A percentile compares a stretch with the other conserved stretches of the same genome.
Evolutionary conservation across 1,140 invertebrate species (phyloP).

Genomic region (Heliconius himera): DNA sequence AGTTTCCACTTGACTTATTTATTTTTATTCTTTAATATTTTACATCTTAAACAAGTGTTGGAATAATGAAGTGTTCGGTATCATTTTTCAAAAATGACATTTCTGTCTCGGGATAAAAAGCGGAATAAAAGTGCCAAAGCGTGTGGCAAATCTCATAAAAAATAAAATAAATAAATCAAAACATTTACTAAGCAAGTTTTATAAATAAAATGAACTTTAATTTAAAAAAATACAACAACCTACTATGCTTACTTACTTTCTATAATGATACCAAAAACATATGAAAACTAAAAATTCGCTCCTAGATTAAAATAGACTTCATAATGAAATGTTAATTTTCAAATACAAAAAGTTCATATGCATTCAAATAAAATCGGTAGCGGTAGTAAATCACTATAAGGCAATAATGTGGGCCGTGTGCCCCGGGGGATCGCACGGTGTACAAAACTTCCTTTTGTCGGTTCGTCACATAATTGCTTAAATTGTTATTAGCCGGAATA

Average conservation of each 20-base stretch:
- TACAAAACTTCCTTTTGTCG: slow-evolving; percentile 72
- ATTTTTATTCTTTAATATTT: slow-evolving; percentile 54
- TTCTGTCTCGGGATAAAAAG: background rate
- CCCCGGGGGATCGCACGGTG: slow-evolving; percentile 50
- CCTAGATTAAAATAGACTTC: background rate
- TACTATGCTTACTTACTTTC: background rate
- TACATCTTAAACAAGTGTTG: background rate
- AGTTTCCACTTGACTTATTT: slow-evolving; percentile 65
- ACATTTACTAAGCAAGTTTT: background rate
- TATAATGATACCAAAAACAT: background rate
- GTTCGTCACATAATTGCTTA: slow-evolving; percentile 71
- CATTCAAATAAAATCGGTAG: slow-evolving; percentile 25
- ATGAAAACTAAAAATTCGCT: background rate
- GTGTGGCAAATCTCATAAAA: background rate
- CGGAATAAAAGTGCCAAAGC: background rate
- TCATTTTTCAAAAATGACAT: slow-evolving; percentile 2
- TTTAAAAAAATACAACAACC: too few relatives aligned
- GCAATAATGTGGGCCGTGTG: slow-evolving; percentile 70
- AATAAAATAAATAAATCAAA: background rate
- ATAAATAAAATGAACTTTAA: too few relatives aligned
- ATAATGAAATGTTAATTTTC: background rate
- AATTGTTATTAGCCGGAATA: slow-evolving; percentile 79
- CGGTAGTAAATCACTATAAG: slow-evolving; percentile 63
- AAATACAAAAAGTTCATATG: background rate
- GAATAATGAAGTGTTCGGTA: slow-evolving; percentile 5